Base-by-base conservation (phyloP, 2,797 vertebrate species). In the Remorina albescens region DNA sequence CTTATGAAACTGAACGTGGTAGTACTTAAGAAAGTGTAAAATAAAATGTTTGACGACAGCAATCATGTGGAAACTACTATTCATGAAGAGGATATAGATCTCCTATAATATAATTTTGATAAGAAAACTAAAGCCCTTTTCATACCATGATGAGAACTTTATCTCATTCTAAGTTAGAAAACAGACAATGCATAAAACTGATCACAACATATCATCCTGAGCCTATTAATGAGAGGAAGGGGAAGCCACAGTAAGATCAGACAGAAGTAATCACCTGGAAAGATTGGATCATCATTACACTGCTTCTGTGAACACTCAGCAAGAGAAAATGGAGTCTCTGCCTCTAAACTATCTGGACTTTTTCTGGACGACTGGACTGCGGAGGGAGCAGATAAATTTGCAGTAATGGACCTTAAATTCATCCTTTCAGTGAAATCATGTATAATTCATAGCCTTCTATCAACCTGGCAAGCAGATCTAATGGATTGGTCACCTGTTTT, bases 371-470 rank as follows among this genome's bases (percentile, higher is more conserved):
- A 71, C 36, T 60, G 64, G 76, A 71, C 44, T 58, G 44, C 19
- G 59, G 49, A 66, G 16, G 34, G 2, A 0, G 47, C 56, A 32
- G 66, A 79, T 30, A 68, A 51, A 80, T 82, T 54, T 42, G 42
- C 49, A 51, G 41, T 76, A 86, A 87, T 87, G 72, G 75, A 80
- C 70, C 76, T 74, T 67, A 76, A 79, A 89, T 65, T 69, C 59
- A 50, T 67, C 66, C 62, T 77, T 79, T 76, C 60, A 74, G 58
- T 53, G 70, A 77, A 76, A 82, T 77, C 41, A 86, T 91, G 72
- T 85, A 80, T 83, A 74, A 91, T 91, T 89, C 80, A 92, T 72
- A 36, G 28, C 46, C 67, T 74, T 75, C 62, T 77, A 75, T 82
- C 75, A 75, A 74, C 39, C 65, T 70, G 36, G 18, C 5, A 41